Evolutionary conservation across 1,140 invertebrate species (phyloP), one percentile per base, ranked within the genome.

Genomic region (Coenobita brevimanus): DNA sequence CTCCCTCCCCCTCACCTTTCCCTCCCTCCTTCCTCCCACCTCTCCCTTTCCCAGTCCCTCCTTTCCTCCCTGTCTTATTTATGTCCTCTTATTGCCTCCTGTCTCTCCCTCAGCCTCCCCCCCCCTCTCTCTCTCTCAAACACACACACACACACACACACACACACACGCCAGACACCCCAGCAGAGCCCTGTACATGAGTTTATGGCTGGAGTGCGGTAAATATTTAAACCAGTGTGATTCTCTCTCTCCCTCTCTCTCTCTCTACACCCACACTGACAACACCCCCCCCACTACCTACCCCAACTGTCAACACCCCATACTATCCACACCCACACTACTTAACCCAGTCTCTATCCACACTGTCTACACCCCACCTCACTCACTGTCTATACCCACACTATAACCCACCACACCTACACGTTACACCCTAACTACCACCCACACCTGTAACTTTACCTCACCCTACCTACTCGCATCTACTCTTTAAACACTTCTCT

Each of bases 231-330:
- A 50, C 46, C 46, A 8, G 6, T 50, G 46, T 50, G 62, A 64
- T 33, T 69, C 15, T 69, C 67, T 69, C 27, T 69, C 67, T 33
- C 67, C 33, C 67, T 69, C 67, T 33, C 67, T 30, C 67, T 69
- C 15, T 69, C 67, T 69, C 67, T 69, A 15, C 27, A 17, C 17
- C 60, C 27, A 4, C 3, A 17, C 17, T 27, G 3, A 17, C 21
- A 4, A 3, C 60, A n/a, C 27, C 21, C 3, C 60, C 60, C 27
- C 60, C 3, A 4, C 60, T 62, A 4, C 50, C 50, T 54, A 54
- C 13, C 24, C 8, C 24, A 4, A 30, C 15, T 2, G 38, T 33
- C 15, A 15, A 4, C 21, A 27, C 2, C 15, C n/a, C 10, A 6
- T 33, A 13, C 64, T 30, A 27, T 30, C 27, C 13, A 4, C 24